These are phyloP conservation scores for Pelodiscus sinensis DNA, from an alignment of 2,113 vertebrate genomes.

Conservation along the genomic window DNA sequence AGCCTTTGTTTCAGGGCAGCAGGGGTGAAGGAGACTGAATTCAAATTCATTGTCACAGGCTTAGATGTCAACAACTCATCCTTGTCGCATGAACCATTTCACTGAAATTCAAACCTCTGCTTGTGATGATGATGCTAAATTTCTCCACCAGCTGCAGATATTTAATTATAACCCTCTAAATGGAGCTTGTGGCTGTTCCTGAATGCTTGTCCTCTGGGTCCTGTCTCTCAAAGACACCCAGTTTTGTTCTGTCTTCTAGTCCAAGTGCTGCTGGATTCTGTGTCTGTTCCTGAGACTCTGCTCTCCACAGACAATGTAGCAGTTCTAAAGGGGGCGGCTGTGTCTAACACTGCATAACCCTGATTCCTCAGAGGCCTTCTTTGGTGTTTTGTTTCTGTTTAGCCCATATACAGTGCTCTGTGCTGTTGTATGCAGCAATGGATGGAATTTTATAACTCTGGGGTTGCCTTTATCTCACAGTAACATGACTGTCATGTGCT, in stretches of 20 bases:
- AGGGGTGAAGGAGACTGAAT: neutral
- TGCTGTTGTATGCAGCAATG: neutral
- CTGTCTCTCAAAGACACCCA: neutral
- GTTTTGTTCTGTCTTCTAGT: neutral
- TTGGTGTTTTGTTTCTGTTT: neutral
- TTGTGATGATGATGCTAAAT: neutral
- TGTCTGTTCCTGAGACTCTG: neutral
- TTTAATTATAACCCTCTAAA: neutral
- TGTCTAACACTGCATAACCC: neutral
- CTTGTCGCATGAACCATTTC: neutral
- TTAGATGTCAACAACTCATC: neutral
- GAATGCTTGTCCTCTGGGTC: neutral
- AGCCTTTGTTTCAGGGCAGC: neutral
- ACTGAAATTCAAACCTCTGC: conserved; percentile 3
- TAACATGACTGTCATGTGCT: neutral
- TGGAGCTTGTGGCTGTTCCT: neutral
- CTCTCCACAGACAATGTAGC: fast-evolving
- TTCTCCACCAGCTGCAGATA: neutral
- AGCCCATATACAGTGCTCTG: neutral
- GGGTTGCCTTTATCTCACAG: conserved; percentile 29
- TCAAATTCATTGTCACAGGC: neutral
- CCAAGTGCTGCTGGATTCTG: neutral
- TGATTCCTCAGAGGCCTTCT: conserved; percentile 9
- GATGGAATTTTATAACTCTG: conserved; percentile 14
- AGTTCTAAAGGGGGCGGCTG: neutral